Percentiles rank a stretch among this genome's conserved stretches.
phyloP scores from a whole-genome alignment of 2,888 invertebrate species.

The Idaea aversata region DNA sequence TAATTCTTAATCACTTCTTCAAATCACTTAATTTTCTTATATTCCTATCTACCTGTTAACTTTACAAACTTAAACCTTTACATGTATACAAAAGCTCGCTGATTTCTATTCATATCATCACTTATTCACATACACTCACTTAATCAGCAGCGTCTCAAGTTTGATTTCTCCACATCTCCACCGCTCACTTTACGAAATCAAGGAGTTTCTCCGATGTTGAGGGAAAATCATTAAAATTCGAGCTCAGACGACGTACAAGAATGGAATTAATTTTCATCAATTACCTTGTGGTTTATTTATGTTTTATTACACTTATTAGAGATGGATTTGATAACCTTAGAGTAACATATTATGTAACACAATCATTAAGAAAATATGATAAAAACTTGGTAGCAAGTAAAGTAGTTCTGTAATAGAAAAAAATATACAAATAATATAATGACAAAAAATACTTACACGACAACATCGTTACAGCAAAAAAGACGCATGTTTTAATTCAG shows the following conservation, averaged over 20 bases:
- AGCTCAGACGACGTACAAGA: conserved; percentile 52
- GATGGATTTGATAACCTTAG: conserved; percentile 19
- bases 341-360: neutral
- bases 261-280: conserved; percentile 48
- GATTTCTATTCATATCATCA: conserved; percentile 1
- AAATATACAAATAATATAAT: too few relatives aligned
- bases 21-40: neutral
- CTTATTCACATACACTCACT: neutral
- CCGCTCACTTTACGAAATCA: conserved; percentile 12
- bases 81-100: neutral
- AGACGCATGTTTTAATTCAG: too few relatives aligned
- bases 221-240: conserved; percentile 50
- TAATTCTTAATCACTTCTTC: neutral
- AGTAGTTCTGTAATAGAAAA: too few relatives aligned
- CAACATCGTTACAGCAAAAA: too few relatives aligned
- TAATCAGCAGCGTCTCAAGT: neutral
- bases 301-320: conserved; percentile 49
- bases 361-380: neutral
- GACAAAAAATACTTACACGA: too few relatives aligned
- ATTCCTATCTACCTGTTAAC: neutral
- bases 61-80: neutral
- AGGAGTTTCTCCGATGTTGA: conserved; percentile 33
- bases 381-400: neutral
- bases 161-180: neutral
- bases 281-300: conserved; percentile 48